Evolutionary conservation across 2,113 vertebrate genomes (phyloP).

Genomic region (Plestiodon gilberti): DNA sequence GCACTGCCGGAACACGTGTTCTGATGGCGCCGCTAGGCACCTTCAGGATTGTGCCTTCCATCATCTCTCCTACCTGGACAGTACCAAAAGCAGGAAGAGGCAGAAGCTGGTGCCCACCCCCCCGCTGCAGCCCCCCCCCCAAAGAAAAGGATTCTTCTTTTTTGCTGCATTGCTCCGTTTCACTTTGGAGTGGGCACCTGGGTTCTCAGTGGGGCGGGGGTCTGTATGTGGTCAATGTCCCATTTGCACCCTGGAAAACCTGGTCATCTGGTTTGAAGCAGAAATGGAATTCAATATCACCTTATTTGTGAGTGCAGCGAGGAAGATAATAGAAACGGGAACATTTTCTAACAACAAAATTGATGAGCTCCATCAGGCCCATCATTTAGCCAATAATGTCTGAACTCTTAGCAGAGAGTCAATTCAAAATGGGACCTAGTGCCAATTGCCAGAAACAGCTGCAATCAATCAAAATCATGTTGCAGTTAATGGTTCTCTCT

Average conservation of each 20-base stretch:
- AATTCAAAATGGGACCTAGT: background rate
- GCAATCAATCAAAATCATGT: conserved; percentile 3
- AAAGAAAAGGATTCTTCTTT: too few species aligned
- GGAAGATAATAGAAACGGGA: background rate
- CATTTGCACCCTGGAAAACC: background rate
- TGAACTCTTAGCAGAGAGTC: too few species aligned
- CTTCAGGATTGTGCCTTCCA: too few species aligned
- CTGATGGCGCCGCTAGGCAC: too few species aligned
- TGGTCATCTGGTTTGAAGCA: background rate
- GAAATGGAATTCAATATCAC: background rate
- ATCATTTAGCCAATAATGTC: background rate
- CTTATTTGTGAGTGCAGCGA: background rate
- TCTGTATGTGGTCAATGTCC: background rate
- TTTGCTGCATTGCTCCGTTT: too few species aligned
- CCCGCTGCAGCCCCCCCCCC: too few species aligned
- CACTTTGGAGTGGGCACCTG: background rate
- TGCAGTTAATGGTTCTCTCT: background rate
- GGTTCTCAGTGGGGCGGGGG: background rate
- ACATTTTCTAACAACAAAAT: background rate
- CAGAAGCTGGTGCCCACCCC: too few species aligned
- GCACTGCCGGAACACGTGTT: too few species aligned
- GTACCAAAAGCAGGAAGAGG: too few species aligned
- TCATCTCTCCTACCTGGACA: too few species aligned
- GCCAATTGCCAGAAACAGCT: background rate
- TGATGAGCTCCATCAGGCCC: conserved; percentile 1